Percentiles rank a stretch among this genome's conserved stretches.
Evolutionary conservation across 2,888 invertebrate genomes (phyloP).

Genomic region (Steinernema hermaphroditum): DNA sequence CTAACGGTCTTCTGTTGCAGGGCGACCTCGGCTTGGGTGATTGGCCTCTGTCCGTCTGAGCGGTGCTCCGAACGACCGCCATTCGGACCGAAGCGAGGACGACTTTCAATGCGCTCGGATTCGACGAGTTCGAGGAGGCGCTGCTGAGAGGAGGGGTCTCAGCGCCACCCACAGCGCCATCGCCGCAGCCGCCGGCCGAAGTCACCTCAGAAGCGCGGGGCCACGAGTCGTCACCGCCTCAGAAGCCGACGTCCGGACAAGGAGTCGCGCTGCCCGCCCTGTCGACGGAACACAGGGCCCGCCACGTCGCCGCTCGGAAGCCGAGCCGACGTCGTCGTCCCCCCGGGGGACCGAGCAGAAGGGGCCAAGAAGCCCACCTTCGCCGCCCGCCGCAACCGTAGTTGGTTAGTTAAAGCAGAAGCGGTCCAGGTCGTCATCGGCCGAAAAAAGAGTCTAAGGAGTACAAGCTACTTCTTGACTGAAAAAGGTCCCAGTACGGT

Average conservation of each 20-base stretch:
- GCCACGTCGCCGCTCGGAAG: neutral
- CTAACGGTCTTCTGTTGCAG: slow-evolving; percentile 7
- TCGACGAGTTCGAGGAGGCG: neutral
- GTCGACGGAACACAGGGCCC: slow-evolving; percentile 15
- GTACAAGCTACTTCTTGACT: neutral
- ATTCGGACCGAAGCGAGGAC: slow-evolving; percentile 10
- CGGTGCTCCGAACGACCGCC: neutral
- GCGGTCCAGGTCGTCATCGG: slow-evolving; percentile 19
- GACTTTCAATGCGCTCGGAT: neutral
- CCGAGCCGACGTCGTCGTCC: neutral
- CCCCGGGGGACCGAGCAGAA: no score
- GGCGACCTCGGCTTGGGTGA: slow-evolving; percentile 19
- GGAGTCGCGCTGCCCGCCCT: neutral
- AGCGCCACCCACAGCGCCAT: neutral
- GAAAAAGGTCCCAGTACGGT: slow-evolving; percentile 3
- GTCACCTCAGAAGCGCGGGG: neutral
- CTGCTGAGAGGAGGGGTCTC: neutral
- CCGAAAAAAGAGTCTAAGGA: slow-evolving; percentile 3
- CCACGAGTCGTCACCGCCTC: neutral
- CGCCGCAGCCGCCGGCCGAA: neutral
- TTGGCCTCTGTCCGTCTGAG: slow-evolving; percentile 28
- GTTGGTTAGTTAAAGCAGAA: neutral
- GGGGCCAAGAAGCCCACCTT: neutral
- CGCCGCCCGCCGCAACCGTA: neutral
- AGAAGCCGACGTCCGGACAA: neutral